These are phyloP conservation scores for Hippopotamyrus pictus DNA, from an alignment of 2,797 vertebrate species.

Conservation along the genomic window DNA sequence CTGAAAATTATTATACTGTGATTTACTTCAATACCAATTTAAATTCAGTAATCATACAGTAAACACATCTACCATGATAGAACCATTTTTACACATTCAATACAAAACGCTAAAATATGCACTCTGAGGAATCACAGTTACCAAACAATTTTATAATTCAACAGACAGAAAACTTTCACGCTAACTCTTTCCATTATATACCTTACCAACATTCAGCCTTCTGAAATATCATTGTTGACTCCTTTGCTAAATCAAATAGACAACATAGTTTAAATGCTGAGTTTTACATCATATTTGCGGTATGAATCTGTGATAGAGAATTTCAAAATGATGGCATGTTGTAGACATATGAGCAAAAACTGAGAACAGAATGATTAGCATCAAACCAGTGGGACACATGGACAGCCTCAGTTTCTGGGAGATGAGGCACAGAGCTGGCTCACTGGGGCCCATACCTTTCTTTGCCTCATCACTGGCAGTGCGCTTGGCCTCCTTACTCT, in stretches of 20 bases:
- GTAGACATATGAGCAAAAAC: neutral
- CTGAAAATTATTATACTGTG: neutral
- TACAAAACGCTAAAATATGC: neutral
- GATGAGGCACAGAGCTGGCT: neutral
- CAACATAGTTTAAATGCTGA: neutral
- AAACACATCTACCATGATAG: neutral
- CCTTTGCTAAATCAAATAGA: neutral
- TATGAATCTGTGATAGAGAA: neutral
- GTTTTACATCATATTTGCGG: neutral
- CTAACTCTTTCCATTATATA: neutral
- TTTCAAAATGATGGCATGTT: neutral
- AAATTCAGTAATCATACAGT: neutral
- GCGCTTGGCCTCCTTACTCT: constrained; percentile 85
- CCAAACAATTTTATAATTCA: neutral
- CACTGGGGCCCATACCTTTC: constrained; percentile 61
- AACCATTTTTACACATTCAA: neutral
- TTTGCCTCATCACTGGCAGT: constrained; percentile 51
- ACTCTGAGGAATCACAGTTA: neutral
- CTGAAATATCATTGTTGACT: neutral
- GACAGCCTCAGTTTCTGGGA: neutral
- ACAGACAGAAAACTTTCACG: neutral
- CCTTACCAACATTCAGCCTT: neutral
- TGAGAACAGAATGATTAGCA: neutral
- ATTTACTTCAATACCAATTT: neutral
- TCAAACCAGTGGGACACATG: neutral